Conservation (phyloP, 1,140 invertebrate species). For the Solenopsis fugax region DNA sequence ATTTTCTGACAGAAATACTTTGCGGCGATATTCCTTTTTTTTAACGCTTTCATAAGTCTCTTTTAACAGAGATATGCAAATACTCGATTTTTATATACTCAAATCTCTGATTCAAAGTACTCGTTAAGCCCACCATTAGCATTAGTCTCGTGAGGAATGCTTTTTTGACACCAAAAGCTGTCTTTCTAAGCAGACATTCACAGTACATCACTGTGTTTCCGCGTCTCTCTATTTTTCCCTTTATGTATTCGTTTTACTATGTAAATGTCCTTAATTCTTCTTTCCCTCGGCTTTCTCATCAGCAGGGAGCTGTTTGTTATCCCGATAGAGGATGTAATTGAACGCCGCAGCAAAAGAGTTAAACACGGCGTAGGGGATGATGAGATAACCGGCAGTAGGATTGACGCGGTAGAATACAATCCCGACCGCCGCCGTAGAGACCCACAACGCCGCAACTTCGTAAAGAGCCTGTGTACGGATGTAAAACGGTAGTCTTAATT, state of each 20-base stretch:
- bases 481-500: conserved; percentile 44
- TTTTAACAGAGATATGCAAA: not conserved
- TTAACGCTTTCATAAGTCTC: conserved; percentile 14
- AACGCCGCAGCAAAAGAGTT: conserved; percentile 90
- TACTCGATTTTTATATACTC: conserved; percentile 24
- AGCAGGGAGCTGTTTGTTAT: conserved; percentile 84
- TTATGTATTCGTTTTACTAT: conserved; percentile 43
- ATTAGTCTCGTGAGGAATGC: conserved; percentile 14
- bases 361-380: conserved; percentile 94
- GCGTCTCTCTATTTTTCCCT: not conserved
- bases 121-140: conserved; percentile 4
- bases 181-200: conserved; percentile 18
- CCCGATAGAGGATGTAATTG: conserved; percentile 90
- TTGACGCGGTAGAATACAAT: conserved; percentile 90
- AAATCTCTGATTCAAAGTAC: conserved; percentile 31
- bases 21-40: conserved; percentile 21
- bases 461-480: conserved; percentile 89
- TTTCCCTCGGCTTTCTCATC: conserved; percentile 60
- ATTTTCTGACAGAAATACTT: conserved; percentile 26
- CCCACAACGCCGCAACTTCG: conserved; percentile 89
- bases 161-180: conserved; percentile 9
- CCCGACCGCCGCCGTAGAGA: conserved; percentile 89
- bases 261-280: conserved; percentile 64
- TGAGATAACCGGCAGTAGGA: conserved; percentile 89
- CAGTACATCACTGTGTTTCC: not conserved